phyloP scores from a whole-genome alignment of 2,888 invertebrate genomes.

The Sympetrum striolatum region DNA sequence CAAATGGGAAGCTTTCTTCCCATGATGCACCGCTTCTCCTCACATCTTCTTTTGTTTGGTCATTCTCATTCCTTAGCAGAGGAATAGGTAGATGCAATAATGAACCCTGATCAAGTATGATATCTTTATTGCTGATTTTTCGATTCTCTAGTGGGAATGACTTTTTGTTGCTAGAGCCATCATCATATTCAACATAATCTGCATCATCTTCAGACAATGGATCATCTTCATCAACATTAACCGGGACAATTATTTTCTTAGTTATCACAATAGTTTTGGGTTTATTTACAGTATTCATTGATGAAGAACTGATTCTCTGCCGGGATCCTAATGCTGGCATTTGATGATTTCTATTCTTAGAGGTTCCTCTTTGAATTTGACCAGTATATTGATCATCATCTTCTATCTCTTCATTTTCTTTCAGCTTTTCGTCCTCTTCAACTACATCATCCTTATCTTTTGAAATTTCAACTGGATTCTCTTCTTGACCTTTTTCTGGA shows the following conservation, averaged over 20 bases:
- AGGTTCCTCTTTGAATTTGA: neutral
- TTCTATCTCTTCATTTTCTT: neutral
- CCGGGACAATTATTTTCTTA: neutral
- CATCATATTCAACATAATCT: constrained; percentile 26
- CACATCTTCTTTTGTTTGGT: neutral
- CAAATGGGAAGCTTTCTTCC: neutral
- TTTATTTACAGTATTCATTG: neutral
- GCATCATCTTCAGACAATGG: neutral
- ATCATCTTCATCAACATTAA: neutral
- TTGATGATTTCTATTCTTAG: neutral
- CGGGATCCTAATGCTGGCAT: neutral
- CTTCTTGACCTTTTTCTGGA: neutral
- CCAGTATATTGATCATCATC: neutral
- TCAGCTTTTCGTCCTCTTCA: neutral
- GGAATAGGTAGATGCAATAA: constrained; percentile 4
- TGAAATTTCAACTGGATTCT: neutral
- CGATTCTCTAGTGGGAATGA: neutral
- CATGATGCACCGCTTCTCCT: neutral
- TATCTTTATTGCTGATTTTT: neutral
- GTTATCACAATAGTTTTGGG: neutral
- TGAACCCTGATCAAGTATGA: neutral
- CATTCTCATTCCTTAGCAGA: neutral
- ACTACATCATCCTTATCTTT: neutral
- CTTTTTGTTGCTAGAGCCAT: neutral
- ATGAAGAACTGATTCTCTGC: neutral